Base-by-base conservation (phyloP, 1,140 invertebrate species). In the Bombus confusus region DNA sequence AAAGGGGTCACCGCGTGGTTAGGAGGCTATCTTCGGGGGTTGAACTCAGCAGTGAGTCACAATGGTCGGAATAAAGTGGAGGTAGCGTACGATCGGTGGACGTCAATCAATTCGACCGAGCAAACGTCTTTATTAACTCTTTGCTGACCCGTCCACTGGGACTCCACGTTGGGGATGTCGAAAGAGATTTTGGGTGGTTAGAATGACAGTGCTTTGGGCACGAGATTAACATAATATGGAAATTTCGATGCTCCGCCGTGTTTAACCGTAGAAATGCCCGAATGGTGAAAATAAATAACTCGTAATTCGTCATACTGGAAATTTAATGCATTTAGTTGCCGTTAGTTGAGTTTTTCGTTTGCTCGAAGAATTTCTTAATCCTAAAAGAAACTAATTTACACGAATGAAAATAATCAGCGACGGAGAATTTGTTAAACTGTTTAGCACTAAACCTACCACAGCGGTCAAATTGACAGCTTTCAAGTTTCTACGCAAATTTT, bases 21-120 rank as follows among this genome's bases (percentile, higher is more conserved):
- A 41, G 62, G 28, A 25, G 57, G 57, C 80, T 75, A 75, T 82
- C 71, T 71, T 69, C 43, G 78, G 66, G 62, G 43, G 82, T 81
- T 41, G 12, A 15, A 12, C 13, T 22, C 25, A 0, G 28, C 57
- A 39, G 79, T 93, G 92, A 93, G 87, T 92, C 92, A 92, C 91
- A 83, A 86, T 80, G 66, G 75, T 64, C 72, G 64, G 77, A 85
- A 80, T 87, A 80, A 80, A 76, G 77, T 2, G 47, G 57, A 85
- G 76, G 64, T 80, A 43, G 47, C 75, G 43, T 34, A 47, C 10
- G 43, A 64, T 64, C 39, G 39, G 73, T 72, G 62, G 10, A 57
- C 39, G 85, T 86, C 85, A 52, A 86, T 83, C 85, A 64, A 72
- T 84, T 78, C 12, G 52, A n/a, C 1, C 73, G 47, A 39, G 28